Conservation (phyloP, 2,113 vertebrate species). For the Serinus canaria region DNA sequence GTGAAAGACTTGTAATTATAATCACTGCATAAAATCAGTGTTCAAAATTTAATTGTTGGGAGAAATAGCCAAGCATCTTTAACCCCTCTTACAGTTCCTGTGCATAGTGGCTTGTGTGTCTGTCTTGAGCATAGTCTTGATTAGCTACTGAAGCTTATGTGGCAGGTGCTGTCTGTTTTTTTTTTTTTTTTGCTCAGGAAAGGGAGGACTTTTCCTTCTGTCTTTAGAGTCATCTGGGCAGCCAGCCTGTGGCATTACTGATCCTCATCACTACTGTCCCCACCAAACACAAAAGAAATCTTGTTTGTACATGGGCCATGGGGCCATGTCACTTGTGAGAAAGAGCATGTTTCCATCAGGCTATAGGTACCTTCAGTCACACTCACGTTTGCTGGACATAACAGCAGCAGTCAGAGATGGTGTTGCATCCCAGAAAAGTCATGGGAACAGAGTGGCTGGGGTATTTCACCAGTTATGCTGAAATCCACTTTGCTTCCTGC, state of each 20-base stretch:
- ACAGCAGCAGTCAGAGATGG: not conserved
- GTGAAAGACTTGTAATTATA: not conserved
- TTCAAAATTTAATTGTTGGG: not conserved
- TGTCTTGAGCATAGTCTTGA: not conserved
- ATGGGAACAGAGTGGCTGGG: not conserved
- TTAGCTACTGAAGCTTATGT: not conserved
- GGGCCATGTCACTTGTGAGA: not conserved
- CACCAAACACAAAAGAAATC: accelerated
- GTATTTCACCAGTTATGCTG: not conserved
- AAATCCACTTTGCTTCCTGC: not conserved
- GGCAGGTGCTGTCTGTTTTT: not conserved
- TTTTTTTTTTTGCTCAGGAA: not conserved
- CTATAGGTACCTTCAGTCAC: not conserved
- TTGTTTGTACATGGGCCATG: not conserved
- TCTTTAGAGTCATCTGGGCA: not conserved
- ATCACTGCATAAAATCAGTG: not conserved
- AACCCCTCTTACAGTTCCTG: not conserved
- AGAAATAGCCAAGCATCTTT: not conserved
- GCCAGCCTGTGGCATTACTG: not conserved
- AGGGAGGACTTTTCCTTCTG: not conserved
- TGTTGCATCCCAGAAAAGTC: not conserved
- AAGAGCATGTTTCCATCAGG: not conserved
- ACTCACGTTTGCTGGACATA: accelerated
- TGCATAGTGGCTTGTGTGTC: not conserved
- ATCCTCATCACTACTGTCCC: accelerated